Evolutionary conservation across 2,797 vertebrate genomes (phyloP).

Genomic region (Chelonia mydas): DNA sequence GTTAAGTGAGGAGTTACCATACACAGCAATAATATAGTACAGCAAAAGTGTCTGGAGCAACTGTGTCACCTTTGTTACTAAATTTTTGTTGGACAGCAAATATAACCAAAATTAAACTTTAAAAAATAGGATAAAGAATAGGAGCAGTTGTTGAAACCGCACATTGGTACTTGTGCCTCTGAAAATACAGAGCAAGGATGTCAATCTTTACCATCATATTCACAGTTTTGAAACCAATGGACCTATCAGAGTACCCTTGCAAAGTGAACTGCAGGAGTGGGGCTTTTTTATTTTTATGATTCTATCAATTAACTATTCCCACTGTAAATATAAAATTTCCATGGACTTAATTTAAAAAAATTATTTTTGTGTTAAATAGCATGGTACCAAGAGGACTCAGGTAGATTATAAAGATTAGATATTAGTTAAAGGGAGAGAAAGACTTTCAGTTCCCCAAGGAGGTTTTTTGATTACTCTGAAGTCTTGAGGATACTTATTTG

Average conservation of each 20-base stretch:
- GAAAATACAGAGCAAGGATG: not conserved
- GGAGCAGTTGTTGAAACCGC: not conserved
- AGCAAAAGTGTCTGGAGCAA: not conserved
- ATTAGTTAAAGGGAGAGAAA: not conserved
- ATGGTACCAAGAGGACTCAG: not conserved
- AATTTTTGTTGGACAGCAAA: not conserved
- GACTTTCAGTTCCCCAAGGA: not conserved
- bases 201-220: not conserved
- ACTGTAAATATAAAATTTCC: not conserved
- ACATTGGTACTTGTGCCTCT: not conserved
- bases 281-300: not conserved
- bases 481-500: not conserved
- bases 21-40: not conserved
- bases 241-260: not conserved
- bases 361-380: not conserved
- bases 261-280: not conserved
- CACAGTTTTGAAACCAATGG: not conserved
- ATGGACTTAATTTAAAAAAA: not conserved
- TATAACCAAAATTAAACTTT: not conserved
- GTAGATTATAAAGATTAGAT: not conserved
- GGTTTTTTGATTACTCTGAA: not conserved
- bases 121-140: not conserved
- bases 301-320: not conserved
- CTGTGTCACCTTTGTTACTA: not conserved
- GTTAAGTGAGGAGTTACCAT: not conserved